Percentiles rank a stretch among this genome's conserved stretches.
Conservation (phyloP, 2,888 invertebrate genomes). For the Philopedon plagiatum region DNA sequence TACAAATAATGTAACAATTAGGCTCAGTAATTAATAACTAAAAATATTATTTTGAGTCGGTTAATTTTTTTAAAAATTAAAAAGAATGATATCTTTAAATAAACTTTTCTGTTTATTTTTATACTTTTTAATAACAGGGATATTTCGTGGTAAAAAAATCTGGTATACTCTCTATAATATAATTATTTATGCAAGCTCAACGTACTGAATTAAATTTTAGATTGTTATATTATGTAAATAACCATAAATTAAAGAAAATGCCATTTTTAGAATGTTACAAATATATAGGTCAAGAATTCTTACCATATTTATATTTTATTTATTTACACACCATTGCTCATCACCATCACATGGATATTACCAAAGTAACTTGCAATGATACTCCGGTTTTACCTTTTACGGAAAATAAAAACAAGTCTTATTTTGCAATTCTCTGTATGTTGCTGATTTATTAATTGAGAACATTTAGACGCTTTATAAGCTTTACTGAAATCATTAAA, state of each 20-base stretch:
- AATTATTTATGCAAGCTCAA: too few species aligned
- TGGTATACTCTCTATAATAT: too few species aligned
- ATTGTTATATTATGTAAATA: too few species aligned
- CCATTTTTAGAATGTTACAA: background rate
- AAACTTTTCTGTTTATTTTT: too few species aligned
- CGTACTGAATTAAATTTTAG: too few species aligned
- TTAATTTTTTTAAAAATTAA: too few species aligned
- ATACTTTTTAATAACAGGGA: too few species aligned
- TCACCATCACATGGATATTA: slow-evolving; percentile 11
- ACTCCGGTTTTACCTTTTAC: slow-evolving; percentile 12
- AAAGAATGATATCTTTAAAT: too few species aligned
- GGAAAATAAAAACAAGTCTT: slow-evolving; percentile 18
- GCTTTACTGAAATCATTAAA: slow-evolving; percentile 26
- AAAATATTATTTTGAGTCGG: too few species aligned
- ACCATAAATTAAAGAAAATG: background rate
- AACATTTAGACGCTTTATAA: slow-evolving; percentile 12
- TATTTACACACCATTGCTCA: slow-evolving; percentile 9
- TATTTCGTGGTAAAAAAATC: too few species aligned
- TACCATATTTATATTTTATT: background rate
- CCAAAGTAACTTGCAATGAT: slow-evolving; percentile 2
- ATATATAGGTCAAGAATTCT: slow-evolving; percentile 13
- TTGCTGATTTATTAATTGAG: slow-evolving; percentile 6
- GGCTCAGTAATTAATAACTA: too few species aligned
- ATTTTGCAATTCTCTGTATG: slow-evolving; percentile 3
- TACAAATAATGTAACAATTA: too few species aligned